Evolutionary conservation across 1,140 invertebrate species (phyloP), one percentile per base, ranked within the genome.

Genomic region (Geopemphigus sp.): DNA sequence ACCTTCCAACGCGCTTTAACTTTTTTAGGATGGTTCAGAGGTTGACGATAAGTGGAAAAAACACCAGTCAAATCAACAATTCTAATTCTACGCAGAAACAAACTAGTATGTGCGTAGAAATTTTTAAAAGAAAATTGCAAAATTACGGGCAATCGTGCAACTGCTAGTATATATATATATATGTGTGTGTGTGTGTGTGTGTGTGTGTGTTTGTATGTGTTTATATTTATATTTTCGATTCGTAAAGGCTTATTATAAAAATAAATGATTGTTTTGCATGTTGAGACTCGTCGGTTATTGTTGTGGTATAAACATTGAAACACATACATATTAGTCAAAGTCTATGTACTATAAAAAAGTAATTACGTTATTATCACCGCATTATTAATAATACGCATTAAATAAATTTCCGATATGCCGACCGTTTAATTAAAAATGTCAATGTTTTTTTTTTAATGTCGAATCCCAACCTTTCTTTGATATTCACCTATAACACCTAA

Each of bases 61-160:
- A 29, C 11, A 32, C 29, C 10, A 12, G 64, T 47, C n/a, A 68
- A 47, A 22, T 68, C 5, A 22, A 68, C 45, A 68, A 24, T 1
- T 47, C n/a, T 47, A 24, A 17, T 15, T 15, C 11, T 22, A 68
- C 12, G 39, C 4, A 47, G 22, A 68, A 68, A 68, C 14, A 4
- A 39, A 47, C 11, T 14, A 24, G 22, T 39, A 39, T 4, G 8
- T 39, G 32, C 8, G 32, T 24, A 24, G 22, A 8, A 68, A 15
- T 68, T 68, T 68, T 68, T 39, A 47, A 24, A 68, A 47, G n/a
- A 66, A 19, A 66, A 66, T 66, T 66, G 19, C 63, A 66, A 66
- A 29, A 66, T 45, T 66, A 45, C 11, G 4, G 19, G 61, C 26
- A 64, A 64, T 61, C 29, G 32, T 39, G 32, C 32, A 39, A 39